A percentile compares a stretch with the other conserved stretches of the same genome.
Evolutionary conservation across 1,140 invertebrate genomes (phyloP).

Genomic region (Drosophila malerkotliana): DNA sequence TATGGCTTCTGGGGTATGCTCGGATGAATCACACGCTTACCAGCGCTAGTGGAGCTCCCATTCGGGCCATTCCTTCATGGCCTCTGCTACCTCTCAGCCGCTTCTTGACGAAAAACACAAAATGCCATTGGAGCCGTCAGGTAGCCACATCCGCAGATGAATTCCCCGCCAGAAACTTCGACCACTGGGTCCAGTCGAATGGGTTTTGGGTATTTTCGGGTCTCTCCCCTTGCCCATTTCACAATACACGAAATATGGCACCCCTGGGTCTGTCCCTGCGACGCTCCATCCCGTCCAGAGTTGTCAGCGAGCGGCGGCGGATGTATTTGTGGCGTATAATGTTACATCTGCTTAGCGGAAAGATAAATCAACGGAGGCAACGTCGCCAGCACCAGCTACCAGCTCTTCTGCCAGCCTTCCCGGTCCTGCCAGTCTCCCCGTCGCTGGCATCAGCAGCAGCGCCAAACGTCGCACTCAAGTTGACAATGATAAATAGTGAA

Average conservation of each 20-base stretch:
- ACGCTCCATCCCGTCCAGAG: slow-evolving; percentile 52
- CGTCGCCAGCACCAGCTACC: slow-evolving; percentile 61
- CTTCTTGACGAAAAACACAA: slow-evolving; percentile 19
- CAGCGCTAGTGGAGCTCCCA: no score
- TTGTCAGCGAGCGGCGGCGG: slow-evolving; percentile 68
- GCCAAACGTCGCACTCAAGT: slow-evolving; percentile 81
- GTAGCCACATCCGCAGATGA: slow-evolving; percentile 41
- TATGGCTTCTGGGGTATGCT: slow-evolving; percentile 28
- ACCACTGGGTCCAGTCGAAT: slow-evolving; percentile 28
- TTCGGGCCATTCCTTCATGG: no score
- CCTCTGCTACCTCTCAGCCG: not conserved
- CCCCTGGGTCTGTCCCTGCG: slow-evolving; percentile 57
- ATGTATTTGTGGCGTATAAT: slow-evolving; percentile 83
- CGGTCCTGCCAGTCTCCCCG: slow-evolving; percentile 26
- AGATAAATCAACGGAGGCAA: slow-evolving; percentile 76
- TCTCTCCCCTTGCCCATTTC: slow-evolving; percentile 58
- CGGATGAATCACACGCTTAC: not conserved
- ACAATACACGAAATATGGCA: slow-evolving; percentile 81
- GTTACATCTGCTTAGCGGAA: slow-evolving; percentile 82
- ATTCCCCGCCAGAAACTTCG: slow-evolving; percentile 39
- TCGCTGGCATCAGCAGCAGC: slow-evolving; percentile 54
- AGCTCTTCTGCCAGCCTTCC: slow-evolving; percentile 2
- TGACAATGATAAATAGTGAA: slow-evolving; percentile 83
- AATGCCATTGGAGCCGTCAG: slow-evolving; percentile 40
- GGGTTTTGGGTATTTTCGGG: slow-evolving; percentile 52